Conservation (phyloP, 2,113 vertebrate species). For the Hemibagrus wyckioides region DNA sequence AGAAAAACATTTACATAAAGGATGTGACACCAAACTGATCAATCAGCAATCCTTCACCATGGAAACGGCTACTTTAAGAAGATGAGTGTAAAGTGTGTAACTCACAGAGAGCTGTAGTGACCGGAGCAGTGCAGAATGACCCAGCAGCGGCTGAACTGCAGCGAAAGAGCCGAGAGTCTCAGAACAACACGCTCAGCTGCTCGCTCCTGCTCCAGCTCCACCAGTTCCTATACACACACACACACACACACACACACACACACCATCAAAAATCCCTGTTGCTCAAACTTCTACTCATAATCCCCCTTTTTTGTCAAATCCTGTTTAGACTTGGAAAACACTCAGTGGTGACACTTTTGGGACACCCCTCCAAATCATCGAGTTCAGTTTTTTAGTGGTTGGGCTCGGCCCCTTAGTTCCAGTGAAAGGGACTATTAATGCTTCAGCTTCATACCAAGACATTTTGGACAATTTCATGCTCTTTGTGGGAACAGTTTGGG, state of each 20-base stretch:
- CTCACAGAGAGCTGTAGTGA: slow-evolving; percentile 36
- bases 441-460: too few relatives aligned
- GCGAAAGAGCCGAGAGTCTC: slow-evolving; percentile 81
- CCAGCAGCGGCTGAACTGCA: slow-evolving; percentile 91
- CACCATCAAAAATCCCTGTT: neutral
- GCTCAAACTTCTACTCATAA: neutral
- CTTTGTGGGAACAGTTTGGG: too few relatives aligned
- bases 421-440: too few relatives aligned
- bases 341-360: too few relatives aligned
- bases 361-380: too few relatives aligned
- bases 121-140: slow-evolving; percentile 78
- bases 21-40: neutral
- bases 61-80: neutral
- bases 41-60: too few relatives aligned
- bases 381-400: too few relatives aligned
- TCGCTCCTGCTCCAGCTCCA: slow-evolving; percentile 77
- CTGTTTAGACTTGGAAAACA: neutral
- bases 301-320: neutral
- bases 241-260: neutral
- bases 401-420: too few relatives aligned
- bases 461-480: too few relatives aligned
- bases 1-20: neutral
- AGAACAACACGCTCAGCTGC: slow-evolving; percentile 78
- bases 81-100: neutral
- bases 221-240: slow-evolving; percentile 71